Evolutionary conservation across 2,113 vertebrate genomes (phyloP).

Genomic region (Sula dactylatra): DNA sequence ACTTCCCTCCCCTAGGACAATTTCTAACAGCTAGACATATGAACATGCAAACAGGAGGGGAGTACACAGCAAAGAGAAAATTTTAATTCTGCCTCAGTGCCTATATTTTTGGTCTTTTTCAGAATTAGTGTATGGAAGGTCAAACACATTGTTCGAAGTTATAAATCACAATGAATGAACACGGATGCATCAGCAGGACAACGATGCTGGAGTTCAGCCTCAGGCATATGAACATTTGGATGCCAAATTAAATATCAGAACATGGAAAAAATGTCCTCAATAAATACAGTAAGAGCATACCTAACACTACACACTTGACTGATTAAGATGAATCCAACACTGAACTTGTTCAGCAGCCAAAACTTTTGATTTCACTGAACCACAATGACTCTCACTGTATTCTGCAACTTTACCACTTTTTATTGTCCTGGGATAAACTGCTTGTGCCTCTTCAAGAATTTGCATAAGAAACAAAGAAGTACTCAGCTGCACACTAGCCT

Average conservation of each 20-base stretch:
- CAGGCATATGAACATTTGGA: neutral
- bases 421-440: neutral
- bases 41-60: neutral
- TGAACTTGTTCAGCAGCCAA: neutral
- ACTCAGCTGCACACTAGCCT: neutral
- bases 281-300: neutral
- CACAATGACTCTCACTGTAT: neutral
- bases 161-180: constrained; percentile 2
- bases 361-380: neutral
- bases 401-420: neutral
- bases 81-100: neutral
- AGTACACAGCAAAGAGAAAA: neutral
- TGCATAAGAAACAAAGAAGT: neutral
- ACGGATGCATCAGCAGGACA: neutral
- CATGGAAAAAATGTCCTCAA: neutral
- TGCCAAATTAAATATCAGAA: constrained; percentile 27
- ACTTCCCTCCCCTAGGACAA: neutral
- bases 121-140: neutral
- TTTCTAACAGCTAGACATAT: neutral
- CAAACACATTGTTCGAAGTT: constrained; percentile 5
- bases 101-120: neutral
- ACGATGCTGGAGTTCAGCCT: neutral
- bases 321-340: neutral
- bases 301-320: neutral
- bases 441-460: neutral